Conservation (phyloP, 2,113 vertebrate species). For the Oostethus manadensis region DNA sequence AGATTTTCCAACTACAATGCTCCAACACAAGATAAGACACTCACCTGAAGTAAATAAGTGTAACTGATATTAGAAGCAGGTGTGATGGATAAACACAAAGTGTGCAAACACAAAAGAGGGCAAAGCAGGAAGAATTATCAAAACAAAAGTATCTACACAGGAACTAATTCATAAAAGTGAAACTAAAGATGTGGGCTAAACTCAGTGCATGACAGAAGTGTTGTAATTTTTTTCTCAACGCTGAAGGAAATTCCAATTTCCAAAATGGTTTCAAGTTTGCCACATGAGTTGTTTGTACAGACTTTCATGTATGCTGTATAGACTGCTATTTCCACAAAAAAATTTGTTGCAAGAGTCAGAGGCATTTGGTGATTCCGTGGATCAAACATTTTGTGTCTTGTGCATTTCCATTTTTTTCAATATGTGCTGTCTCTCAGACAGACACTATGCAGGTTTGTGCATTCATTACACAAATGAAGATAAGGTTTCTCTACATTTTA, state of each 20-base stretch:
- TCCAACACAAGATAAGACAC: too few species aligned
- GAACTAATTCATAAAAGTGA: too few species aligned
- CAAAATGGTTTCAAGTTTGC: background rate
- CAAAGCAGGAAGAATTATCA: too few species aligned
- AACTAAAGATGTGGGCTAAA: too few species aligned
- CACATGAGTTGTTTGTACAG: background rate
- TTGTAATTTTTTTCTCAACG: background rate
- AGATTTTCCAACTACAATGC: too few species aligned
- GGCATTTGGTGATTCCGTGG: background rate
- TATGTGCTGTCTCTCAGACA: conserved; percentile 1
- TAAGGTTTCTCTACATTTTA: conserved; percentile 29
- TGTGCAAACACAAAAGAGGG: too few species aligned
- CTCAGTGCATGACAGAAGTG: too few species aligned
- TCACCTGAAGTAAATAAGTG: too few species aligned
- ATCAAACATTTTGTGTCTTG: conserved; percentile 3
- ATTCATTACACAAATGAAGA: conserved; percentile 27
- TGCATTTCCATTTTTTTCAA: conserved; percentile 24
- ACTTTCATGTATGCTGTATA: background rate
- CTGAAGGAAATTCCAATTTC: background rate
- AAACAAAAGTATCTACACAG: too few species aligned
- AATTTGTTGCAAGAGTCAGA: background rate
- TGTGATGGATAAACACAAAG: too few species aligned
- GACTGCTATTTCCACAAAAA: background rate
- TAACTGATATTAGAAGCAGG: too few species aligned
- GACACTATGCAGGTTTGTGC: conserved; percentile 9